Evolutionary conservation across 2,113 vertebrate genomes (phyloP).

Genomic region (Carassius gibelio): DNA sequence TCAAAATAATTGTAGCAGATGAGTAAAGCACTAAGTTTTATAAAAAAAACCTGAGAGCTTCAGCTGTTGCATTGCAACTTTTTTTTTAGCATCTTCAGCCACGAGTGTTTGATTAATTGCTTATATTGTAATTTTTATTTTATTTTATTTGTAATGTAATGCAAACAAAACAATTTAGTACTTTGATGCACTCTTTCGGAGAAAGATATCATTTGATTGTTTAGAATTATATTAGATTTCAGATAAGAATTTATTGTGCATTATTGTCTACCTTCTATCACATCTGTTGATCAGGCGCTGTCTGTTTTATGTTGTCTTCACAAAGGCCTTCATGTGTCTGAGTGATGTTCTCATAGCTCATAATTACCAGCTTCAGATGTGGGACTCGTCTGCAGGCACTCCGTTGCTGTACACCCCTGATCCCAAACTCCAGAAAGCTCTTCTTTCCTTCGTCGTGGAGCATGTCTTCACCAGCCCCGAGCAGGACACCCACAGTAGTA

Average conservation of each 20-base stretch:
- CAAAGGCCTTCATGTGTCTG: conserved; percentile 82
- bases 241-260: not conserved
- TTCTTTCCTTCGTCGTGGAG: conserved; percentile 77
- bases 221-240: not conserved
- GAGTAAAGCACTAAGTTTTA: not conserved
- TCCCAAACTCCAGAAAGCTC: conserved; percentile 80
- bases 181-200: not conserved
- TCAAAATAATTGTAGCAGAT: not conserved
- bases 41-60: not conserved
- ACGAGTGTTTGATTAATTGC: not conserved
- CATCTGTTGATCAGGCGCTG: not conserved
- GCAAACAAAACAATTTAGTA: not conserved
- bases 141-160: not conserved
- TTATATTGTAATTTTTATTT: not conserved
- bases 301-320: not conserved
- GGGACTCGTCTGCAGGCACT: conserved; percentile 65
- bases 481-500: conserved; percentile 68
- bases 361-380: conserved; percentile 78
- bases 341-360: conserved; percentile 86
- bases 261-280: not conserved
- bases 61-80: not conserved
- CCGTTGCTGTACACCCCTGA: conserved; percentile 77
- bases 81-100: not conserved
- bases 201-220: not conserved
- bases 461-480: conserved; percentile 77